A percentile compares a stretch with the other conserved stretches of the same genome.
phyloP scores from a whole-genome alignment of 2,797 vertebrate species.

The Tragelaphus oryx region DNA sequence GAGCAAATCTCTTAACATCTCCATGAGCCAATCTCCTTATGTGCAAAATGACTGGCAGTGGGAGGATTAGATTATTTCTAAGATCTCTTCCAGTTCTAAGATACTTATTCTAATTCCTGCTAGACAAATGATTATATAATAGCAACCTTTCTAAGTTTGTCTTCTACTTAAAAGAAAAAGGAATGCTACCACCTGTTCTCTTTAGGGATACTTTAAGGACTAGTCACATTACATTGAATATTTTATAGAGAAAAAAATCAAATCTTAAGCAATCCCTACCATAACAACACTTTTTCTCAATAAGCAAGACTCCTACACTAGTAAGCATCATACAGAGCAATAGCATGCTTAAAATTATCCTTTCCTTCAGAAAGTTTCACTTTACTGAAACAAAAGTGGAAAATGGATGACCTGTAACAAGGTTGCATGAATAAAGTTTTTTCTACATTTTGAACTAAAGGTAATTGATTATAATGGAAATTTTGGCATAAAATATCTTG shows the following conservation, averaged over 20 bases:
- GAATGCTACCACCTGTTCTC: not conserved
- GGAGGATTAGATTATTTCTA: slow-evolving; percentile 43
- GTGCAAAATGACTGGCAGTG: slow-evolving; percentile 33
- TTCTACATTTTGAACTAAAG: not conserved
- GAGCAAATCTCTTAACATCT: slow-evolving; percentile 30
- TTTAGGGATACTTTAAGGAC: not conserved
- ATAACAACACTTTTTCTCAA: not conserved
- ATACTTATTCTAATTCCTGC: slow-evolving; percentile 53
- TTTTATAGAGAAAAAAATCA: not conserved
- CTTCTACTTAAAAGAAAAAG: not conserved
- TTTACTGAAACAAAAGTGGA: not conserved
- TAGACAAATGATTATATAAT: slow-evolving; percentile 40
- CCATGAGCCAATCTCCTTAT: slow-evolving; percentile 26
- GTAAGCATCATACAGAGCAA: not conserved
- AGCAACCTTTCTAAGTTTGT: slow-evolving; percentile 11
- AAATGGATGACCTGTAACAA: not conserved
- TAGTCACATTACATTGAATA: not conserved
- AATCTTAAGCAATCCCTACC: not conserved
- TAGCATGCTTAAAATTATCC: not conserved
- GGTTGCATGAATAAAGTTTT: not conserved
- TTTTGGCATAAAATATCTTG: not conserved
- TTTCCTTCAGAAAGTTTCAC: not conserved
- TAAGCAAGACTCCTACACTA: not conserved
- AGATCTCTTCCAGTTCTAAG: slow-evolving; percentile 54
- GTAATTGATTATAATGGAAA: not conserved